Base-by-base conservation (phyloP, 1,140 invertebrate genomes). In the Nasonia vitripennis region DNA sequence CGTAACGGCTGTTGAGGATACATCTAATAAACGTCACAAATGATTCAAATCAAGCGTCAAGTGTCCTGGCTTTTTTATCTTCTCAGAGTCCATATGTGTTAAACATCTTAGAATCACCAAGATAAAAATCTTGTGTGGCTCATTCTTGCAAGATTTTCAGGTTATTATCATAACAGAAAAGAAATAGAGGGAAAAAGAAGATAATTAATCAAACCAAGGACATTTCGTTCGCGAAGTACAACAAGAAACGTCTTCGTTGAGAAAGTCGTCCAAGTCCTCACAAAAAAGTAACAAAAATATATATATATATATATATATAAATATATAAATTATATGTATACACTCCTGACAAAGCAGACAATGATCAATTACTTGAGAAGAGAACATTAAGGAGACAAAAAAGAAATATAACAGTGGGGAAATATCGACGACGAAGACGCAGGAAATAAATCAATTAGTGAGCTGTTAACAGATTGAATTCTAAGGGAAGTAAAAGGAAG, bases 291-390 rank as follows among this genome's bases (percentile, higher is more conserved):
- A 77, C n/a, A 34, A 88, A 34, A 88, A 88, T 51, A 86, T 83
- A 87, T 74, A 88, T 83, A 87, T 84, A 87, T 83, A 87, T 88
- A 51, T 86, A 78, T 86, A 88, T 83, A 87, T 84, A 87, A 84
- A 87, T 88, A 51, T 86, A 74, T 86, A 87, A 88, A 88, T 88
- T 88, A 87, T 89, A 89, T 88, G 78, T 88, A 89, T 86, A 85
- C 87, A 86, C 67, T 67, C 20, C 55, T 62, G 87, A 79, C 86
- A 87, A 86, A 81, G 87, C 87, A 86, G 87, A 87, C 87, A 89
- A 91, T 87, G 89, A 91, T 91, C 91, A 92, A 92, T 92, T 91
- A 90, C 89, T 89, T 89, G 88, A 88, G 37, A 70, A 86, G 78
- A 82, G 34, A 74, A 78, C 34, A 87, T 37, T 7, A 45, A 74